Percentiles rank a stretch among this genome's conserved stretches.
phyloP scores from a whole-genome alignment of 2,888 invertebrate species.

The Drosophila multiciliata region DNA sequence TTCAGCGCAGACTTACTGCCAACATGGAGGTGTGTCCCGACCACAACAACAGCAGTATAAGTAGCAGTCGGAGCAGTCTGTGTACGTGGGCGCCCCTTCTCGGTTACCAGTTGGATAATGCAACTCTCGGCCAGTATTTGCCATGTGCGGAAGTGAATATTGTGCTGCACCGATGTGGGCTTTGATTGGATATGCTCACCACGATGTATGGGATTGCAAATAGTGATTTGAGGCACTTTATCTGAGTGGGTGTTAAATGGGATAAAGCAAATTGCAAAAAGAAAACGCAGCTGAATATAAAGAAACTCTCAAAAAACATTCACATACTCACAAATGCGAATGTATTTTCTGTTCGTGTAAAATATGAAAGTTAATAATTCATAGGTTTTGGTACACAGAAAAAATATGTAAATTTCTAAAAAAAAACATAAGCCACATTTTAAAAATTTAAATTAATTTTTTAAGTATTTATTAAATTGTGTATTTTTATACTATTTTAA shows the following conservation, averaged over 20 bases:
- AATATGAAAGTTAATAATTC: slow-evolving; percentile 4
- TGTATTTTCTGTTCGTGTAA: neutral
- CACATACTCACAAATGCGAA: neutral
- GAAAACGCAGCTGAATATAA: slow-evolving; percentile 10
- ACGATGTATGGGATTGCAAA: slow-evolving; percentile 14
- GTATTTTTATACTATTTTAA: neutral
- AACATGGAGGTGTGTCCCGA: slow-evolving; percentile 47
- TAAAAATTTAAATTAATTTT: neutral
- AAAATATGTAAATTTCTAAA: neutral
- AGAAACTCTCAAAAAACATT: neutral
- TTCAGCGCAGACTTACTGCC: slow-evolving; percentile 57
- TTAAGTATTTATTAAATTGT: neutral
- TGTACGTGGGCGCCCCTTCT: slow-evolving; percentile 31
- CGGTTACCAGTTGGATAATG: slow-evolving; percentile 44
- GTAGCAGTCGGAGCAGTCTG: neutral
- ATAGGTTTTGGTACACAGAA: neutral
- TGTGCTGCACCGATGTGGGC: slow-evolving; percentile 39
- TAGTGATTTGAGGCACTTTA: slow-evolving; percentile 30
- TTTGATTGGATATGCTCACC: slow-evolving; percentile 45
- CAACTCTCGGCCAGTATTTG: slow-evolving; percentile 62
- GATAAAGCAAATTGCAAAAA: slow-evolving; percentile 21
- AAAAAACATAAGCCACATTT: neutral
- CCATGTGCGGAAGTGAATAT: slow-evolving; percentile 62
- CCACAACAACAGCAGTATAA: slow-evolving; percentile 38
- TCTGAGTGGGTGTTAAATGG: slow-evolving; percentile 36